Percentiles rank a stretch among this genome's conserved stretches.
These are phyloP conservation scores for Brachymystax lenok DNA, from an alignment of 2,797 vertebrate species.

Conservation along the genomic window DNA sequence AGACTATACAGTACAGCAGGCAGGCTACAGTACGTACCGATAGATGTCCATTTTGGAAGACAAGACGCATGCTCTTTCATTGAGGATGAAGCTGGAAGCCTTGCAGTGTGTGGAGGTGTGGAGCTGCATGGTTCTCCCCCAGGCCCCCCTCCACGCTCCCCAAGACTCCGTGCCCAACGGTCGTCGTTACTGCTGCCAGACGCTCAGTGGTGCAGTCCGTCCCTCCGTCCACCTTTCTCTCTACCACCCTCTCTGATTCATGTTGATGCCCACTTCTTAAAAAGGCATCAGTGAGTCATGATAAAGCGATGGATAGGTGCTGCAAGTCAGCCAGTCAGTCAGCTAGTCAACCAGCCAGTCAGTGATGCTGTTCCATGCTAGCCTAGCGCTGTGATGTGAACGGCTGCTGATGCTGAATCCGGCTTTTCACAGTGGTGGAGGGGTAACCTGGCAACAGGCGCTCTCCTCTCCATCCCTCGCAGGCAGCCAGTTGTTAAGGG, in stretches of 20 bases:
- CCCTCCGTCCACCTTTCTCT: background rate
- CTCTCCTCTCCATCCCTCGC: constrained; percentile 24
- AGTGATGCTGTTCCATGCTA: constrained; percentile 35
- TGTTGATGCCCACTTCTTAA: constrained; percentile 30
- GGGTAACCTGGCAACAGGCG: constrained; percentile 67
- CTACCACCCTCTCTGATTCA: constrained; percentile 48
- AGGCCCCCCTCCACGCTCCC: background rate
- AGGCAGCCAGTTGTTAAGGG: constrained; percentile 37
- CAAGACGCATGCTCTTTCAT: constrained; percentile 65
- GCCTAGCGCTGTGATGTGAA: constrained; percentile 9
- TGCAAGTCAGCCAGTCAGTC: constrained; percentile 24
- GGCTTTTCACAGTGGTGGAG: constrained; percentile 45
- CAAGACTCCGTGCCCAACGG: too few relatives aligned
- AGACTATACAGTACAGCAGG: background rate
- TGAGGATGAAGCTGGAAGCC: constrained; percentile 68
- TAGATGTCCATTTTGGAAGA: constrained; percentile 77
- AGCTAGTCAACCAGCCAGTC: constrained; percentile 43
- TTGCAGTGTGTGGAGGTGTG: constrained; percentile 62
- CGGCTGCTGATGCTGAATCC: constrained; percentile 18
- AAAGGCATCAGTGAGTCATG: constrained; percentile 37
- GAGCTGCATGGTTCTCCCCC: constrained; percentile 69
- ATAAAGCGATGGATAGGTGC: constrained; percentile 38
- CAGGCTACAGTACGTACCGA: constrained; percentile 69
- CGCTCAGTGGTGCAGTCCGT: background rate
- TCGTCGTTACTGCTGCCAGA: constrained; percentile 21